Conservation (phyloP, 2,113 vertebrate species). For the Erpornis zantholeuca region DNA sequence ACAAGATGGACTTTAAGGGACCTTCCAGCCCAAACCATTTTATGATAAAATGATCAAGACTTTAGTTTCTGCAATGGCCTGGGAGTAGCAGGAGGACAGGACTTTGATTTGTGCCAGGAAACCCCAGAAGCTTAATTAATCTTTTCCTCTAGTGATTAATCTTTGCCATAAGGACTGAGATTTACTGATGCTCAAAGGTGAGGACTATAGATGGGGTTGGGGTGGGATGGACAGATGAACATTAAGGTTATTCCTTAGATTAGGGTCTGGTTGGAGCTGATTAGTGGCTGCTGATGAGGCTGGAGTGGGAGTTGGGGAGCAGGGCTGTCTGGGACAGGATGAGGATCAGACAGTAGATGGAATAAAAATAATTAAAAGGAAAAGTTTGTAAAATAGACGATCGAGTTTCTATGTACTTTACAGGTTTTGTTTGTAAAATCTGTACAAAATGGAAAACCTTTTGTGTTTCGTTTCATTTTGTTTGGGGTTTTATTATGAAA, state of each 20-base stretch:
- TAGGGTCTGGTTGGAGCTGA: not conserved
- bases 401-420: not conserved
- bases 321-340: not conserved
- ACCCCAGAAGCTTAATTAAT: not conserved
- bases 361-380: not conserved
- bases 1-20: rapidly evolving
- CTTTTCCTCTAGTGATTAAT: not conserved
- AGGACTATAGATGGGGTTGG: not conserved
- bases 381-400: not conserved
- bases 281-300: not conserved
- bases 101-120: rapidly evolving
- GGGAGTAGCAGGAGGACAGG: not conserved
- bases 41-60: not conserved
- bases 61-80: not conserved
- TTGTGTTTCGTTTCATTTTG: not conserved
- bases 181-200: not conserved
- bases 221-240: not conserved
- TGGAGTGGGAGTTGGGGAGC: not conserved
- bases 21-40: not conserved
- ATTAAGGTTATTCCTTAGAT: not conserved
- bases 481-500: not conserved
- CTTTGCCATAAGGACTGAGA: not conserved
- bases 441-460: not conserved
- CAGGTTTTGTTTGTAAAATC: not conserved
- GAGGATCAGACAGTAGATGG: not conserved